Evolutionary conservation across 2,888 invertebrate species (phyloP).

Genomic region (Branchipolynoe longqiensis): DNA sequence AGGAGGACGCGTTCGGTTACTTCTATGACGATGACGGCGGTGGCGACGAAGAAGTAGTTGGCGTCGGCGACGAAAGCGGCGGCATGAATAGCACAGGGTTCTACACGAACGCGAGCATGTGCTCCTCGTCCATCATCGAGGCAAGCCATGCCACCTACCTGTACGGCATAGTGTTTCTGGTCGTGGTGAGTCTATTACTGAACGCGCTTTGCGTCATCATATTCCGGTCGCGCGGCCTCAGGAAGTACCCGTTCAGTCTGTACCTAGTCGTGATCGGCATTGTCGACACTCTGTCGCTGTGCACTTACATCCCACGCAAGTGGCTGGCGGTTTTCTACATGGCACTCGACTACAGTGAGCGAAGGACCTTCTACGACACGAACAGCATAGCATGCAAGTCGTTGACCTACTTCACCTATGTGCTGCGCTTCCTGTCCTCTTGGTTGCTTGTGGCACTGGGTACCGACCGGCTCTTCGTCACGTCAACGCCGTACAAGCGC

Average conservation of each 20-base stretch:
- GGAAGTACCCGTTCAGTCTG: slow-evolving; percentile 32
- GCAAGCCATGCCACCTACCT: slow-evolving; percentile 36
- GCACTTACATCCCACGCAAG: slow-evolving; percentile 40
- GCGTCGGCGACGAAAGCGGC: no score
- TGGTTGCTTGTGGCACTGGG: slow-evolving; percentile 54
- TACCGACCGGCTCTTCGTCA: slow-evolving; percentile 26
- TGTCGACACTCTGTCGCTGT: slow-evolving; percentile 34
- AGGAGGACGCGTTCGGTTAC: no score
- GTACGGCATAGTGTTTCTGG: slow-evolving; percentile 45
- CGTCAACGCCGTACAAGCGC: slow-evolving; percentile 48
- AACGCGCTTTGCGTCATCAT: slow-evolving; percentile 25
- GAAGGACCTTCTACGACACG: slow-evolving; percentile 52
- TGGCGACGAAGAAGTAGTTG: no score
- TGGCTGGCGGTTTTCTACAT: slow-evolving; percentile 43
- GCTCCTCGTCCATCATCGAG: slow-evolving; percentile 14
- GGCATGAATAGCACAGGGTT: neutral
- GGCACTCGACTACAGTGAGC: slow-evolving; percentile 13
- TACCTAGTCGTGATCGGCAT: slow-evolving; percentile 14
- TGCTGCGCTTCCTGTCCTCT: slow-evolving; percentile 51
- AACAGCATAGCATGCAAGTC: slow-evolving; percentile 56
- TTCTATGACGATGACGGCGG: no score
- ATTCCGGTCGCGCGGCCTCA: slow-evolving; percentile 26
- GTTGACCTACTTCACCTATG: slow-evolving; percentile 53
- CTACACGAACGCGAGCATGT: slow-evolving; percentile 3
- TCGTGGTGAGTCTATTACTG: slow-evolving; percentile 37